phyloP scores from a whole-genome alignment of 2,113 vertebrate species.

The Trematomus loennbergii region DNA sequence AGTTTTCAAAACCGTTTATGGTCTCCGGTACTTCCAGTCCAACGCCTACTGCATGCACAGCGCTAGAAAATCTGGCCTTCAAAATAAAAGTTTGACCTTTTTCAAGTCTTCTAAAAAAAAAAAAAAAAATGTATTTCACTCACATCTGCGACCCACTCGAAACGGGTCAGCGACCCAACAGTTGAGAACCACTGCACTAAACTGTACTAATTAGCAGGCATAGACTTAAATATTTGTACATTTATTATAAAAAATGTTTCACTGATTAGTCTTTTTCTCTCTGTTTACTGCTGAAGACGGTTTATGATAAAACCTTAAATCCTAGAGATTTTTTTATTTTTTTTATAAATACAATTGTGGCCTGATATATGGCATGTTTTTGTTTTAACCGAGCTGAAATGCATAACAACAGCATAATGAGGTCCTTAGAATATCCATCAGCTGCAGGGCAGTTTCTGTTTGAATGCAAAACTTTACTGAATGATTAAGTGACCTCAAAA shows the following conservation, averaged over 20 bases:
- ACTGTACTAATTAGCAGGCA: not conserved
- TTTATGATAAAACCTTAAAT: not conserved
- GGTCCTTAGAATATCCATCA: conserved; percentile 14
- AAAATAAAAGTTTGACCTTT: no score
- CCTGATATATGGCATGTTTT: not conserved
- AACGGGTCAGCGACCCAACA: no score
- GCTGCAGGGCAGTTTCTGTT: not conserved
- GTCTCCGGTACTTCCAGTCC: no score
- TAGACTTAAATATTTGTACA: no score
- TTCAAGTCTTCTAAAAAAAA: no score
- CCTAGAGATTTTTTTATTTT: not conserved
- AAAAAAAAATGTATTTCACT: no score
- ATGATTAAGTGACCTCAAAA: not conserved
- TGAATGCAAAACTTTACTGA: not conserved
- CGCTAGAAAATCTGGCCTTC: no score
- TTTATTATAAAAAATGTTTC: no score
- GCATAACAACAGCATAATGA: conserved; percentile 10
- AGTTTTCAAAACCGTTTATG: no score
- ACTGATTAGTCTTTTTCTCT: not conserved
- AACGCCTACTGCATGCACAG: no score
- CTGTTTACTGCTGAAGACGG: not conserved
- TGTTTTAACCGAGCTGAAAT: conserved; percentile 4
- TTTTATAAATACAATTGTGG: not conserved
- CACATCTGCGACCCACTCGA: no score
- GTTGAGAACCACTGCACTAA: no score